A percentile compares a stretch with the other conserved stretches of the same genome.
phyloP scores from a whole-genome alignment of 1,140 invertebrate species.

The Drosophila bipectinata region DNA sequence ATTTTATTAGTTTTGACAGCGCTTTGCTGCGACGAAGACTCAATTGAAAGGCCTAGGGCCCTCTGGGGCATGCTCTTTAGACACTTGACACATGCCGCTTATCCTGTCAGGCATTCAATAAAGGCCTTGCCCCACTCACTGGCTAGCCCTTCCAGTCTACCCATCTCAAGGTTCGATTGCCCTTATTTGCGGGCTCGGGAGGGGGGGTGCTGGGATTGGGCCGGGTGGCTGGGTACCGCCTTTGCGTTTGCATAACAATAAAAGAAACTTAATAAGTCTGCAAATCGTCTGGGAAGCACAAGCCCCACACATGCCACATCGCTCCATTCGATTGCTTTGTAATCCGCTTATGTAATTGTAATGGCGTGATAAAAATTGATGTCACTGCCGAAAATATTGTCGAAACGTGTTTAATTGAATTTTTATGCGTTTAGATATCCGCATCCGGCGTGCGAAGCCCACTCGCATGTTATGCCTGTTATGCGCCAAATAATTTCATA shows the following conservation, averaged over 20 bases:
- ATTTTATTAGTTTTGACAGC: conserved; percentile 83
- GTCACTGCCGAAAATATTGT: conserved; percentile 76
- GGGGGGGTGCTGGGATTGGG: conserved; percentile 21
- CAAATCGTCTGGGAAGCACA: conserved; percentile 60
- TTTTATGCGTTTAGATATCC: conserved; percentile 69
- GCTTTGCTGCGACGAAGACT: conserved; percentile 52
- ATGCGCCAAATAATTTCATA: conserved; percentile 68
- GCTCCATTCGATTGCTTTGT: conserved; percentile 36
- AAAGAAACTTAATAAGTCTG: conserved; percentile 77
- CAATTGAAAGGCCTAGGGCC: conserved; percentile 51
- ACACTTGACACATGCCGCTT: conserved; percentile 75
- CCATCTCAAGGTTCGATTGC: conserved; percentile 33
- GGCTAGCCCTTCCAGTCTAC: background rate
- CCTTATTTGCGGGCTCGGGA: conserved; percentile 29
- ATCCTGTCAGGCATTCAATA: conserved; percentile 65
- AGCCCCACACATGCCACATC: background rate
- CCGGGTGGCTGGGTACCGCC: too few relatives aligned
- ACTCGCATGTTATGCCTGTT: conserved; percentile 29
- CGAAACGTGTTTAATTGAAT: conserved; percentile 81
- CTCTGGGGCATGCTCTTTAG: conserved; percentile 68
- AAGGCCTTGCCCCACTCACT: conserved; percentile 13
- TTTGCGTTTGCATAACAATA: conserved; percentile 65
- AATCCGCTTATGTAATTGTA: conserved; percentile 80
- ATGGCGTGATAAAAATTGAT: conserved; percentile 79
- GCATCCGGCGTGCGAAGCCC: background rate